Percentiles rank a stretch among this genome's conserved stretches.
Conservation (phyloP, 2,797 vertebrate genomes). For the Phalanger gymnotis region DNA sequence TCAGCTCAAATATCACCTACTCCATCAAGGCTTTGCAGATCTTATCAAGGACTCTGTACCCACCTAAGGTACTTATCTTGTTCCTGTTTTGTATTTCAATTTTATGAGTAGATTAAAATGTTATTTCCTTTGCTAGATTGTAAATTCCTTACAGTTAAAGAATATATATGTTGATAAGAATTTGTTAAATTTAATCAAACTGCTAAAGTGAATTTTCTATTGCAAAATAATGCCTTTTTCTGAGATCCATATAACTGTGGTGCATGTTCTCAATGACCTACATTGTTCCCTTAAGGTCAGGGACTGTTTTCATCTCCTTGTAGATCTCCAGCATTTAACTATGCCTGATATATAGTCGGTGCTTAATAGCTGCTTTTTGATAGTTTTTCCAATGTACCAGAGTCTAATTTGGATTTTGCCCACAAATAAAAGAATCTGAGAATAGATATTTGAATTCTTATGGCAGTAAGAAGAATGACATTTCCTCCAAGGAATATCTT, state of each 20-base stretch:
- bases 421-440: background rate
- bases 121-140: background rate
- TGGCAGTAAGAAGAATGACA: background rate
- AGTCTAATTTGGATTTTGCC: background rate
- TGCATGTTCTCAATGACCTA: background rate
- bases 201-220: background rate
- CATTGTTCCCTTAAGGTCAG: background rate
- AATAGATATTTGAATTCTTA: background rate
- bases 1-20: background rate
- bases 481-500: constrained; percentile 23
- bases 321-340: background rate
- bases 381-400: background rate
- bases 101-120: background rate
- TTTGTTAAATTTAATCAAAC: background rate
- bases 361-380: background rate
- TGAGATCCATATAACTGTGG: background rate
- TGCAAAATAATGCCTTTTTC: background rate
- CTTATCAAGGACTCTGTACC: background rate
- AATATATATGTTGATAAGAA: background rate
- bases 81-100: background rate
- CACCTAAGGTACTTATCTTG: background rate
- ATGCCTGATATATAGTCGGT: background rate
- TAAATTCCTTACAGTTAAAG: background rate
- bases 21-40: background rate
- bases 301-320: background rate